Evolutionary conservation across 2,888 invertebrate species (phyloP).

Genomic region (Ligdia adustata): DNA sequence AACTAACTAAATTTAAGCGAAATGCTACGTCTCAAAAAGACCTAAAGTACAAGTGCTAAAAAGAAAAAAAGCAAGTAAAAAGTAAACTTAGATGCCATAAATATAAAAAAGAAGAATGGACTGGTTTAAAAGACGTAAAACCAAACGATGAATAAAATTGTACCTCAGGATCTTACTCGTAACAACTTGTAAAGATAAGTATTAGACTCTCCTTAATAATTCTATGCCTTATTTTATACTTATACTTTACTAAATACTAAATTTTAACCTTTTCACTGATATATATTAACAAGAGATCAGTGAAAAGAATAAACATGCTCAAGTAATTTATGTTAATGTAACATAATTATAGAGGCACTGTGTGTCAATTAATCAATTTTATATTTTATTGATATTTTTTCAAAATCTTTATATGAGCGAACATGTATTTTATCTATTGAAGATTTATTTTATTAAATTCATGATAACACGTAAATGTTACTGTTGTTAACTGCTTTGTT

Average conservation of each 20-base stretch:
- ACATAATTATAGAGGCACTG: slow-evolving; percentile 85
- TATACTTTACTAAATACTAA: background rate
- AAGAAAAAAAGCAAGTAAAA: slow-evolving; percentile 47
- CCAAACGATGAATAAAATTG: slow-evolving; percentile 53
- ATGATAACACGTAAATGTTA: slow-evolving; percentile 12
- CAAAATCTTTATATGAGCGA: slow-evolving; percentile 59
- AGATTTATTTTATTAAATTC: slow-evolving; percentile 35
- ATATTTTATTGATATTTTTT: slow-evolving; percentile 62
- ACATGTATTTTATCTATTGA: slow-evolving; percentile 52
- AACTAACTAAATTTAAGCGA: slow-evolving; percentile 46
- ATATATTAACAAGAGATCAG: slow-evolving; percentile 47
- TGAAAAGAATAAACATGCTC: slow-evolving; percentile 78
- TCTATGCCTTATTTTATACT: slow-evolving; percentile 61
- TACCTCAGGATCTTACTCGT: slow-evolving; percentile 65
- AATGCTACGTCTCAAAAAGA: slow-evolving; percentile 62
- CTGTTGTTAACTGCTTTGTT: slow-evolving; percentile 29
- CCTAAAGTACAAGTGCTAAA: slow-evolving; percentile 51
- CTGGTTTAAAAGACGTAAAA: slow-evolving; percentile 38
- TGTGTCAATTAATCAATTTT: slow-evolving; percentile 80
- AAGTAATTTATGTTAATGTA: slow-evolving; percentile 84
- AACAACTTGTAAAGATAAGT: slow-evolving; percentile 50
- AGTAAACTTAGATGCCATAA: slow-evolving; percentile 55
- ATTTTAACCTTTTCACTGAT: slow-evolving; percentile 72
- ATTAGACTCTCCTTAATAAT: slow-evolving; percentile 64
- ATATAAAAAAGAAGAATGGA: slow-evolving; percentile 38